Evolutionary conservation across 2,113 vertebrate genomes (phyloP).

Genomic region (Chloropsis cyanopogon): DNA sequence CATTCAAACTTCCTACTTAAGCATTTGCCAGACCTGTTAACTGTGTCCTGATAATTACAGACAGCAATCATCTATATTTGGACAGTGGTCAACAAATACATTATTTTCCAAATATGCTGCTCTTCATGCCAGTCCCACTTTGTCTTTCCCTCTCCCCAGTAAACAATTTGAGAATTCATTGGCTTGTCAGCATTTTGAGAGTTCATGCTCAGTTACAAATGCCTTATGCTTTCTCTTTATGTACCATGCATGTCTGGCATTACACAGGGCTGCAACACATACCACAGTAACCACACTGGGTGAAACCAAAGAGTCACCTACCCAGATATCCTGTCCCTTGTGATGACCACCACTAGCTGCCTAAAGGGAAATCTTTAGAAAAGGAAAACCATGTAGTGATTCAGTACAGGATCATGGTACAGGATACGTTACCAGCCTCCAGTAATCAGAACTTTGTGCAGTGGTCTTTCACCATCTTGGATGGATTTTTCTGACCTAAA

Average conservation of each 20-base stretch:
- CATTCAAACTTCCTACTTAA: not conserved
- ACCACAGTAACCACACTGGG: not conserved
- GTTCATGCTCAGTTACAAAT: not conserved
- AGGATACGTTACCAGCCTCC: not conserved
- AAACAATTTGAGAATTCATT: not conserved
- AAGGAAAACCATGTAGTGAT: not conserved
- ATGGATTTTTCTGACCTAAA: not conserved
- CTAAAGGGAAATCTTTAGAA: not conserved
- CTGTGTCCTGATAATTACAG: not conserved
- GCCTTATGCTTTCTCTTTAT: not conserved
- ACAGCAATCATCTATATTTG: not conserved
- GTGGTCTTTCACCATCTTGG: not conserved
- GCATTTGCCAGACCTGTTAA: not conserved
- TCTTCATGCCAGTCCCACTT: not conserved
- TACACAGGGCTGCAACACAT: not conserved
- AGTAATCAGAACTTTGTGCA: not conserved
- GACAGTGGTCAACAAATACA: not conserved
- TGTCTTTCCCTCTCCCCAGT: not conserved
- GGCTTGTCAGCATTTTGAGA: not conserved
- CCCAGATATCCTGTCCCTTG: not conserved
- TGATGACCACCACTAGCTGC: not conserved
- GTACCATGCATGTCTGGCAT: not conserved
- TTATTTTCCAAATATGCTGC: not conserved
- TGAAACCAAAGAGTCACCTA: not conserved
- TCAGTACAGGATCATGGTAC: not conserved